Conservation (phyloP, 2,888 invertebrate genomes). For the Drosophila hamatofila region DNA sequence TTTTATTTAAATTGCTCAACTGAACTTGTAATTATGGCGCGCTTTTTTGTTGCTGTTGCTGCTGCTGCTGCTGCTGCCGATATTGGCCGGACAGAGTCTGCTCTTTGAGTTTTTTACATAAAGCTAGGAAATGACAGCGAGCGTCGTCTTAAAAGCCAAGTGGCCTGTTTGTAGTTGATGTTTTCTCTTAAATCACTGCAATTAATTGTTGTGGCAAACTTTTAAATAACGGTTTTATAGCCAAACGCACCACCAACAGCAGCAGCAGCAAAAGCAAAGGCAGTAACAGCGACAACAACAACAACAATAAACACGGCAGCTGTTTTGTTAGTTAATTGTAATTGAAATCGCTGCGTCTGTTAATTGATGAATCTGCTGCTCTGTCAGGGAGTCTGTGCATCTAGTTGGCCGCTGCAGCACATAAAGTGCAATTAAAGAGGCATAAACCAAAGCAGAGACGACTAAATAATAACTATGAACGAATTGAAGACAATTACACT, state of each 20-base stretch:
- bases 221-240: conserved; percentile 76
- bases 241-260: conserved; percentile 42
- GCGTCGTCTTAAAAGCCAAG: conserved; percentile 58
- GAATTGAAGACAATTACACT: conserved; percentile 49
- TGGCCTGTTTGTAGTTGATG: conserved; percentile 52
- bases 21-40: conserved; percentile 77
- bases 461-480: conserved; percentile 48
- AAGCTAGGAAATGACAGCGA: conserved; percentile 60
- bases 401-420: conserved; percentile 54
- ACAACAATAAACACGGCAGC: conserved; percentile 35
- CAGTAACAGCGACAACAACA: conserved; percentile 8
- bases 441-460: conserved; percentile 45
- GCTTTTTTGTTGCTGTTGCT: conserved; percentile 37
- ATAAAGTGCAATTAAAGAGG: conserved; percentile 71
- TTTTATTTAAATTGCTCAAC: conserved; percentile 79
- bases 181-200: conserved; percentile 64
- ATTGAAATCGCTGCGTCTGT: conserved; percentile 66
- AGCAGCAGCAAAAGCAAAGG: conserved; percentile 19
- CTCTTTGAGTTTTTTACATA: conserved; percentile 55
- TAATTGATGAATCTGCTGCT: conserved; percentile 67
- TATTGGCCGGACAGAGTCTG: conserved; percentile 38
- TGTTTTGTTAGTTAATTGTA: conserved; percentile 70
- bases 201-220: conserved; percentile 71
- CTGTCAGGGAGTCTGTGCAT: conserved; percentile 38
- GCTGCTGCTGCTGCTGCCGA: conserved; percentile 22